phyloP scores from a whole-genome alignment of 2,888 invertebrate species.

The Heteropelma amictum region DNA sequence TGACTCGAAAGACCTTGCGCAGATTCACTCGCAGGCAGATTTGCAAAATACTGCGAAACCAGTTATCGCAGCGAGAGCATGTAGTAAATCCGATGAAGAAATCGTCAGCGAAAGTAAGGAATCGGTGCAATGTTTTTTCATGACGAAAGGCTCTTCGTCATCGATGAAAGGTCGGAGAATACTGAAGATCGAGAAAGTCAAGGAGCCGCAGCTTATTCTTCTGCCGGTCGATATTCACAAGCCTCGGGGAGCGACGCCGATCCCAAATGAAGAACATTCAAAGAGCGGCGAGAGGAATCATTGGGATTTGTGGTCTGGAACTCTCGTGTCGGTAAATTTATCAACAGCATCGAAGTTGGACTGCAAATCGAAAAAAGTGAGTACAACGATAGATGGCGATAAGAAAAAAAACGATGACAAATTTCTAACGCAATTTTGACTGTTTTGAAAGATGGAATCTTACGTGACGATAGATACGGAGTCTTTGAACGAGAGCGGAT shows the following conservation, averaged over 20 bases:
- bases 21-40: background rate
- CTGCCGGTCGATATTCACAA: conserved; percentile 1
- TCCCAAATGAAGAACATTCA: conserved; percentile 13
- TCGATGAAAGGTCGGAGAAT: conserved; percentile 56
- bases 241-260: background rate
- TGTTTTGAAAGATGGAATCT: conserved; percentile 46
- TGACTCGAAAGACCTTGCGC: background rate
- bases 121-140: background rate
- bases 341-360: conserved; percentile 58
- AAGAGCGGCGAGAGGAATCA: conserved; percentile 8
- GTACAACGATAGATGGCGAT: background rate
- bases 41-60: too few species aligned
- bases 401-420: background rate
- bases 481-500: background rate
- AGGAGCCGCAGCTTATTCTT: conserved; percentile 3
- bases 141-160: conserved; percentile 30
- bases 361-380: conserved; percentile 56
- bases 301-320: conserved; percentile 50
- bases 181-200: conserved; percentile 52
- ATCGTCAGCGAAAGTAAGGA: background rate
- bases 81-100: too few species aligned
- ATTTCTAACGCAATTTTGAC: background rate
- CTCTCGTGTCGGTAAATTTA: conserved; percentile 53
- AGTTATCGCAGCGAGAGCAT: too few species aligned
- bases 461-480: conserved; percentile 24